Evolutionary conservation across 1,140 invertebrate genomes (phyloP).

Genomic region (Ooceraea biroi): DNA sequence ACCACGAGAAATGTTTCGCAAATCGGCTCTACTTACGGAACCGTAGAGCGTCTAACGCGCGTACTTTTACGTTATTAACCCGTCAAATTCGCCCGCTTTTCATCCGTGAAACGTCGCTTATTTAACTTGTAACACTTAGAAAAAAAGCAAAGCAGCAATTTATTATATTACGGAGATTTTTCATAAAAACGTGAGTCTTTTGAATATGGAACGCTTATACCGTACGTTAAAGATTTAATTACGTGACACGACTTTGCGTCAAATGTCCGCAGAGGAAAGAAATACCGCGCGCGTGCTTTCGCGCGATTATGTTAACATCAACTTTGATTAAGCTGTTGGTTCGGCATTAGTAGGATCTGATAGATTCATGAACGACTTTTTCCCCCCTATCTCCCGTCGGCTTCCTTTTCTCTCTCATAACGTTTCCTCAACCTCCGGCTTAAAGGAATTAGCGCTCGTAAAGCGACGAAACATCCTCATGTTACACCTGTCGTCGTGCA

Average conservation of each 20-base stretch:
- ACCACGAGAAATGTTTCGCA: conserved; percentile 44
- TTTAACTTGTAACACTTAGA: conserved; percentile 6
- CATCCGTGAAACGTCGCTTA: background rate
- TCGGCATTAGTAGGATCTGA: background rate
- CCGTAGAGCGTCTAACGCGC: background rate
- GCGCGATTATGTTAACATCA: background rate
- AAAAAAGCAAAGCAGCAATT: background rate
- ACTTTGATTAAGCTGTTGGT: conserved; percentile 1
- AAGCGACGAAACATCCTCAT: conserved; percentile 72
- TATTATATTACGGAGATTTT: background rate
- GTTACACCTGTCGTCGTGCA: conserved; percentile 73
- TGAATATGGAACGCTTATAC: no score
- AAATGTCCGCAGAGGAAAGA: background rate
- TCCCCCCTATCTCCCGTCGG: background rate
- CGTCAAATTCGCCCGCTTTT: conserved; percentile 1
- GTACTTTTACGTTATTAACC: background rate
- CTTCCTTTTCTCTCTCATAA: conserved; percentile 19
- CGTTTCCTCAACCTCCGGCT: conserved; percentile 57
- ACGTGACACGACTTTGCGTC: background rate
- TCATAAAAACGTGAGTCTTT: no score
- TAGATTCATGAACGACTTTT: conserved; percentile 44
- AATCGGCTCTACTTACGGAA: conserved; percentile 16
- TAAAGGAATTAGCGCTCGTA: conserved; percentile 73
- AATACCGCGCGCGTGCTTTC: background rate
- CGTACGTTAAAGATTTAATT: no score